Base-by-base conservation (phyloP, 2,797 vertebrate species). In the Craterocephalus amniculus region DNA sequence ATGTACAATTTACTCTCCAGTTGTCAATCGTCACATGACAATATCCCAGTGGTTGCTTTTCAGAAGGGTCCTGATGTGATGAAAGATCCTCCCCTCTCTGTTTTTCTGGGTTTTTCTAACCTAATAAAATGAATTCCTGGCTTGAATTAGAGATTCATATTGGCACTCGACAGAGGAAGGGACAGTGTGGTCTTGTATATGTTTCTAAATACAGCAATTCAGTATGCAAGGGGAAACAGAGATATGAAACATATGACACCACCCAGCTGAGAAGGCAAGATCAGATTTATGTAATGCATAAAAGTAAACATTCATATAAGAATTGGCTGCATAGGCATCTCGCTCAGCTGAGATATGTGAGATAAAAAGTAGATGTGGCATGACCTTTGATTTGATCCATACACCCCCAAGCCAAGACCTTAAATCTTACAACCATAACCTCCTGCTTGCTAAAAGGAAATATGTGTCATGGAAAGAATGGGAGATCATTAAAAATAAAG, bases 301-400 rank as follows among this genome's bases (percentile, higher is more conserved):
- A 84, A 83, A 77, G 67, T 85, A 87, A 87, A 86, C 81, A 87
- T 72, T 78, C 72, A 83, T 84, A 73, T 79, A 81, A 83, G 78
- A 71, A 73, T 57, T 68, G 66, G 67, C 63, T 81, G 78, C 27
- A 13, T 73, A 60, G 45, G 58, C 78, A 83, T 82, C 74, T 77
- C 3, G 24, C 68, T 80, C 76, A 67, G 74, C 72, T 72, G 79
- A 85, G 63, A 77, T 74, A 79, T 81, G 75, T 68, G 67, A 87
- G 89, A 92, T 91, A 83, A 89, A 91, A 89, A 90, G 86, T 77
- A 78, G 85, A 87, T 65, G 29, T 80, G 75, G 62, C 78, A 10
- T 83, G 92, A 93, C 91, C 91, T 92, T 88, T 88, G 77, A 86
- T 88, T 90, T 56, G 67, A 89, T 92, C 84, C 72, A 80, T 86